Percentiles rank a stretch among this genome's conserved stretches.
These are phyloP conservation scores for Nannoperca obscura DNA, from an alignment of 2,797 vertebrate genomes.

Conservation along the genomic window DNA sequence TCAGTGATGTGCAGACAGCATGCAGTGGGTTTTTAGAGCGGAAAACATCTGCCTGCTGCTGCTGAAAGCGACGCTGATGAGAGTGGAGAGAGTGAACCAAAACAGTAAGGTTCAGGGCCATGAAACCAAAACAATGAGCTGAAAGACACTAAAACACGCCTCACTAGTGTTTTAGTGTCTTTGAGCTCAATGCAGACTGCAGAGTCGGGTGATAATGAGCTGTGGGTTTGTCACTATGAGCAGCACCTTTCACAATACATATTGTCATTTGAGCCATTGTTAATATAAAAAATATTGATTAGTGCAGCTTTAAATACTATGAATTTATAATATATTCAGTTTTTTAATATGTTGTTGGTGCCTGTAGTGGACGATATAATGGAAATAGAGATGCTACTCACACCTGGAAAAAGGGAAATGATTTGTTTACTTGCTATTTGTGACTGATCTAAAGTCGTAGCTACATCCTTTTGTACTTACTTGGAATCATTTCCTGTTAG, in stretches of 20 bases:
- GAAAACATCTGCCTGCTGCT: background rate
- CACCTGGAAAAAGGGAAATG: background rate
- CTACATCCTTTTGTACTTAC: background rate
- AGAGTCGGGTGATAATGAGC: background rate
- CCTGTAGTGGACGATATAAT: background rate
- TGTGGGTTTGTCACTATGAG: background rate
- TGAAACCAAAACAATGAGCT: background rate
- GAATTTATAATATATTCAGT: background rate
- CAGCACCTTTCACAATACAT: background rate
- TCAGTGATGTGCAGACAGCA: background rate
- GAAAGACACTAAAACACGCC: background rate
- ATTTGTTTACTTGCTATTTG: background rate
- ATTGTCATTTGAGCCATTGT: background rate
- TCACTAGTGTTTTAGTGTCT: no score
- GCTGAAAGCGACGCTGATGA: background rate
- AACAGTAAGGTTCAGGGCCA: background rate
- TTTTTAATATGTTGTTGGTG: background rate
- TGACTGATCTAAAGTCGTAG: background rate
- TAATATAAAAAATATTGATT: conserved; percentile 3
- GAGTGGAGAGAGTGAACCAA: background rate
- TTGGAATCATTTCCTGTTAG: background rate
- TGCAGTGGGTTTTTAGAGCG: background rate
- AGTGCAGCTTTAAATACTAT: background rate
- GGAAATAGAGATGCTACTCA: background rate
- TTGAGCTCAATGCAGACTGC: no score